Conservation (phyloP, 2,113 vertebrate genomes). For the Parus major region DNA sequence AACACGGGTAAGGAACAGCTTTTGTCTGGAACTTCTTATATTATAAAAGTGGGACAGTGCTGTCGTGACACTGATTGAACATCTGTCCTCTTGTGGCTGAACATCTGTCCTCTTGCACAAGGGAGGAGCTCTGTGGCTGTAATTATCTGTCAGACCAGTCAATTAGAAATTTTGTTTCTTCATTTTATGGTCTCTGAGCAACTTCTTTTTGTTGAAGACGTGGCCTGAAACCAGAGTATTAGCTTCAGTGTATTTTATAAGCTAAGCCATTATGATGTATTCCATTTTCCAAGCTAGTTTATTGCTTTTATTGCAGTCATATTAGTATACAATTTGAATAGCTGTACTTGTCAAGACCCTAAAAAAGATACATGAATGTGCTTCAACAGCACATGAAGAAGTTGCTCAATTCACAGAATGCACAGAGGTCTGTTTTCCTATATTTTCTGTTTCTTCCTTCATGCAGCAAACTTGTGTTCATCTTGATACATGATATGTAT, state of each 20-base stretch:
- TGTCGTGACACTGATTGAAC: background rate
- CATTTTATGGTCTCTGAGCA: background rate
- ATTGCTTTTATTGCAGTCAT: background rate
- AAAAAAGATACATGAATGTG: background rate
- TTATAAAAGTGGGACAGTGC: rapidly evolving
- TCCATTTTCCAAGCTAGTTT: background rate
- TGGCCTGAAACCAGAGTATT: background rate
- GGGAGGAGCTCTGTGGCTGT: background rate
- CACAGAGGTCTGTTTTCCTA: background rate
- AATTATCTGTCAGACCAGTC: background rate
- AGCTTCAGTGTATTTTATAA: background rate
- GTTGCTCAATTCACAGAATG: background rate
- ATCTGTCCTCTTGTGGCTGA: background rate
- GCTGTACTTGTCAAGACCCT: background rate
- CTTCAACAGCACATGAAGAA: background rate
- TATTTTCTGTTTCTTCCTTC: background rate
- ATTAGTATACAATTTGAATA: background rate
- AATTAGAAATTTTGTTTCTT: background rate
- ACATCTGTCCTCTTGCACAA: background rate
- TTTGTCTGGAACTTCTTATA: rapidly evolving
- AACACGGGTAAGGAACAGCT: conserved; percentile 69
- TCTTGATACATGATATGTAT: background rate
- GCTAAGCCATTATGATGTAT: background rate
- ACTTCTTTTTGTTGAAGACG: background rate
- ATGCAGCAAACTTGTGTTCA: background rate